Evolutionary conservation across 64 coral and sea anemone species (phyloP), one percentile per base, ranked within the genome.

Genomic region (Pachyseris speciosa): DNA sequence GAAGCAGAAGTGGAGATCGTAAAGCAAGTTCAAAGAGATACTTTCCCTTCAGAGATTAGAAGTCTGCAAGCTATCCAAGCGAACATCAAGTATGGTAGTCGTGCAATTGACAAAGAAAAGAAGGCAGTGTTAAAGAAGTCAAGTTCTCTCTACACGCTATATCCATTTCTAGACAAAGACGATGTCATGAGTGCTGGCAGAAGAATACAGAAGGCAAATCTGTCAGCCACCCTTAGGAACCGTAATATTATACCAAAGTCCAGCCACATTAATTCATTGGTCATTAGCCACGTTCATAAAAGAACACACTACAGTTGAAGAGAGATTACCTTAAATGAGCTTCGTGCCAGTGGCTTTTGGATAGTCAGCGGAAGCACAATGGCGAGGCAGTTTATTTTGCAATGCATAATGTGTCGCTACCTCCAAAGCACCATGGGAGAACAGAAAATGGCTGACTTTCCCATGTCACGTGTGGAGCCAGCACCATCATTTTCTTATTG

Each of bases 371-470:
- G 48, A 57, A 88, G 64, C 44, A 17, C 86, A 15, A 72, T 72
- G 66, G 67, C 75, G 51, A 50, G 86, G 69, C 45, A 53, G 34
- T 58, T 88, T 58, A 75, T 88, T 59, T 73, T 69, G 9, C 50
- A 85, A 41, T 85, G 90, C 64, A 69, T 85, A 40, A 92, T 22
- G 32, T 92, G 90, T 76, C 81, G 81, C 67, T 33, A 67, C 37
- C 55, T 92, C 31, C 50, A 70, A 50, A 70, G 41, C 26, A 41
- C 69, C 1, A 22, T 29, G 25, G 80, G 72, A 67, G 53, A 92
- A 57, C 81, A 86, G 60, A 92, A 86, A 38, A 86, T 92, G 90
- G 81, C 80, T 30, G 90, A 92, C 20, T 66, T 92, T 8, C 90
- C 81, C 33, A 61, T 86, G 59, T 84, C 69, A 5, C 69, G 83